phyloP scores from a whole-genome alignment of 2,797 vertebrate genomes.

The Fratercula arctica region DNA sequence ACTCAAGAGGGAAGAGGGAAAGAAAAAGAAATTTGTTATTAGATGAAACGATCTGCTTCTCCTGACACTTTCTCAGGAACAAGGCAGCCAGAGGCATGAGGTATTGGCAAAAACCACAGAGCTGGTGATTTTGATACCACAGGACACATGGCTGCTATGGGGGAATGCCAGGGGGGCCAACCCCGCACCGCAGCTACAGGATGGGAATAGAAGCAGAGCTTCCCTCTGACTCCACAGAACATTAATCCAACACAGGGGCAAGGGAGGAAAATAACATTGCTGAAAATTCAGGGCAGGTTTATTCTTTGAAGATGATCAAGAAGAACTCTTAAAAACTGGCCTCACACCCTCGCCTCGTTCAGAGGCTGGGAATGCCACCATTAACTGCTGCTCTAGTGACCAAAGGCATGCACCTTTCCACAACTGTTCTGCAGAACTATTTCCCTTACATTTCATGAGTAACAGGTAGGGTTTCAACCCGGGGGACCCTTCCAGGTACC shows the following conservation, averaged over 20 bases:
- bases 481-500: not conserved
- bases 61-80: not conserved
- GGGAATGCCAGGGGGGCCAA: not conserved
- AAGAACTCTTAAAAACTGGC: not conserved
- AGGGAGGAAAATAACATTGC: not conserved
- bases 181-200: not conserved
- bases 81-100: not conserved
- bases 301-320: not conserved
- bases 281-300: not conserved
- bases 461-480: not conserved
- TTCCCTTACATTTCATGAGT: not conserved
- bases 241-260: not conserved
- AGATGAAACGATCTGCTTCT: not conserved
- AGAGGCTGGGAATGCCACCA: not conserved
- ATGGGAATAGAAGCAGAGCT: not conserved
- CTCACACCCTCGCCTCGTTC: not conserved
- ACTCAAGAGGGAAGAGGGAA: slow-evolving; percentile 75
- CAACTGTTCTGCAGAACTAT: not conserved
- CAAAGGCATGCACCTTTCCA: not conserved
- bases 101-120: not conserved
- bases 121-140: not conserved
- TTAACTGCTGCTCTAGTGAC: not conserved
- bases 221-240: not conserved
- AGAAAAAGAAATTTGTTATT: not conserved
- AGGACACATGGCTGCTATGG: not conserved